Evolutionary conservation across 2,113 vertebrate species (phyloP), one percentile per base, ranked within the genome.

Genomic region (Trematomus loennbergii): DNA sequence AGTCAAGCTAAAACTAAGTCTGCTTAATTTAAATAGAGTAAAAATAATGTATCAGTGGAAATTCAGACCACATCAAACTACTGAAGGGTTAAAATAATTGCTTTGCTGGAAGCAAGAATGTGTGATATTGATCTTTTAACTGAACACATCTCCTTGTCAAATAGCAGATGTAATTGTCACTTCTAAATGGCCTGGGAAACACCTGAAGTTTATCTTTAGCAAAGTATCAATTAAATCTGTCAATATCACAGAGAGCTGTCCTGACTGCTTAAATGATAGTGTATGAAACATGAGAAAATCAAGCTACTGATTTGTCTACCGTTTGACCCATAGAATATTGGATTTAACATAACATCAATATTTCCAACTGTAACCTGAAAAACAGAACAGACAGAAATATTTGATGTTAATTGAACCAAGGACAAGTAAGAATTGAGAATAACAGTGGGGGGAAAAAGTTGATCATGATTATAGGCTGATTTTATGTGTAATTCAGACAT

Each of bases 401-500:
- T 36, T 50, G 3, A 72, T 22, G 18, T 40, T 4, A 50, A 55
- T 29, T 46, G 36, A n/a, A 64, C 12, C 50, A 48, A 65, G 48
- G 36, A 40, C 5, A 40, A 40, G 36, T 40, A 40, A 40, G 36
- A 40, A 40, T 40, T 40, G 10, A 40, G 10, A 57, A 25, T 64
- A 10, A 18, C 20, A 29, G 22, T 74, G 1, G n/a, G 11, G 36
- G 10, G 4, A 48, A 63, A 48, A 16, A 5, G 12, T 12, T 40
- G 12, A 61, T 73, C 43, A 43, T 53, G 18, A 16, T 48, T 36
- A n/a, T 22, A 17, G 15, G 46, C 25, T 36, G 46, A 60, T 53
- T 9, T 55, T 70, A 70, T 70, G 16, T 16, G 43, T 43, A 64
- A 13, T 36, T 55, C 12, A 15, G 40, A 62, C 64, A 64, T 53